Conservation (phyloP, 2,797 vertebrate species). For the Centropyge bicolor region DNA sequence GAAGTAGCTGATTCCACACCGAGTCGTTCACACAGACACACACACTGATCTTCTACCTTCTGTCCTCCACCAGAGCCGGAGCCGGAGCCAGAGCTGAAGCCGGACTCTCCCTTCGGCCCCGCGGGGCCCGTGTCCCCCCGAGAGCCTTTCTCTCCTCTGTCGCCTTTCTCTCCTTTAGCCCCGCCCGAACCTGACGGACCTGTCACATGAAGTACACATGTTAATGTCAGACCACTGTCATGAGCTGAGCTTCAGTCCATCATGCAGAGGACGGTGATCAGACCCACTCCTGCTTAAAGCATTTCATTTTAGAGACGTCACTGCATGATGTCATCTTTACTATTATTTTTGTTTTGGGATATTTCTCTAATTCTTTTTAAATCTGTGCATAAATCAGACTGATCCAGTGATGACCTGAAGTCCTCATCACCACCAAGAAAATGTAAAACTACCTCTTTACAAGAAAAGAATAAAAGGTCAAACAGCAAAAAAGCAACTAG, state of each 20-base stretch:
- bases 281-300: not conserved
- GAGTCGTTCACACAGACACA: not conserved
- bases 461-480: not conserved
- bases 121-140: slow-evolving; percentile 66
- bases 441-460: too few species aligned
- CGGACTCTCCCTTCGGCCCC: slow-evolving; percentile 85
- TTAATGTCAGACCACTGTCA: too few species aligned
- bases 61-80: slow-evolving; percentile 71
- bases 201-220: too few species aligned
- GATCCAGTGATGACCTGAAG: not conserved
- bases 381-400: not conserved
- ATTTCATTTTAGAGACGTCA: too few species aligned
- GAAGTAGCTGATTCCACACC: slow-evolving; percentile 17
- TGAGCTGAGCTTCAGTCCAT: not conserved
- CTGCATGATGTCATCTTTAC: too few species aligned
- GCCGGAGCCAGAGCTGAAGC: slow-evolving; percentile 24
- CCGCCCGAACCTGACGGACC: slow-evolving; percentile 26
- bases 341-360: too few species aligned
- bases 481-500: not conserved
- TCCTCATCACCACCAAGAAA: too few species aligned
- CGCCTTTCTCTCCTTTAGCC: slow-evolving; percentile 83
- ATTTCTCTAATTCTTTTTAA: not conserved
- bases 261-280: not conserved
- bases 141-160: slow-evolving; percentile 80
- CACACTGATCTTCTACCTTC: slow-evolving; percentile 78